Percentiles rank a stretch among this genome's conserved stretches.
Evolutionary conservation across 1,140 invertebrate species (phyloP).

Genomic region (Ptiloglossa arizonensis): DNA sequence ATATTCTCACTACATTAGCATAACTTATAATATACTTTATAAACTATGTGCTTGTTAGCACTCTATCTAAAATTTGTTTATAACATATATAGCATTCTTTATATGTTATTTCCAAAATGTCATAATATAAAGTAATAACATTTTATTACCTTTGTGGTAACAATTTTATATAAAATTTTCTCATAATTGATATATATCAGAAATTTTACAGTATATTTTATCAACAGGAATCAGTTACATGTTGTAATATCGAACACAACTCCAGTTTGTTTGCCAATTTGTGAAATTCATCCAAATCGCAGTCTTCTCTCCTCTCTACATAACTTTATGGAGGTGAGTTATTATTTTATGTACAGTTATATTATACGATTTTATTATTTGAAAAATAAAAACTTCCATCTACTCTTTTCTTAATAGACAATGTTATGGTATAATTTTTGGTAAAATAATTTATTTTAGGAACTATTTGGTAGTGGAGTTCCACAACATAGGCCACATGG

Average conservation of each 20-base stretch:
- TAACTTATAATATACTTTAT: background rate
- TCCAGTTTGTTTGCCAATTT: constrained; percentile 90
- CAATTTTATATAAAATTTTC: background rate
- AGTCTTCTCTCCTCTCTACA: constrained; percentile 93
- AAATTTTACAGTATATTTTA: constrained; percentile 32
- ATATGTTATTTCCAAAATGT: background rate
- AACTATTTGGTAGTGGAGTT: constrained; percentile 93
- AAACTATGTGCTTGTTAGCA: no score
- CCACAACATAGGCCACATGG: constrained; percentile 93
- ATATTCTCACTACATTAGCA: background rate
- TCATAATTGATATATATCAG: background rate
- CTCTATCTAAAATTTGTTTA: background rate
- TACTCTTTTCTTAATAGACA: background rate
- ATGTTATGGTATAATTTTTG: constrained; percentile 23
- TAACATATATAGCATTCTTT: background rate
- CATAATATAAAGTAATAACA: background rate
- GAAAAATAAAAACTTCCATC: constrained; percentile 1
- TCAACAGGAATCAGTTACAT: constrained; percentile 88
- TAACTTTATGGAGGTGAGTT: constrained; percentile 91
- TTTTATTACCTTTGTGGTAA: background rate
- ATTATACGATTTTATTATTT: constrained; percentile 1
- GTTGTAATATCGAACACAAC: constrained; percentile 92
- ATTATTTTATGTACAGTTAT: constrained; percentile 5
- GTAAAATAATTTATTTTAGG: constrained; percentile 78
- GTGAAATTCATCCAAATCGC: constrained; percentile 93